Evolutionary conservation across 1,140 invertebrate genomes (phyloP).

Genomic region (Drosophila albomicans): DNA sequence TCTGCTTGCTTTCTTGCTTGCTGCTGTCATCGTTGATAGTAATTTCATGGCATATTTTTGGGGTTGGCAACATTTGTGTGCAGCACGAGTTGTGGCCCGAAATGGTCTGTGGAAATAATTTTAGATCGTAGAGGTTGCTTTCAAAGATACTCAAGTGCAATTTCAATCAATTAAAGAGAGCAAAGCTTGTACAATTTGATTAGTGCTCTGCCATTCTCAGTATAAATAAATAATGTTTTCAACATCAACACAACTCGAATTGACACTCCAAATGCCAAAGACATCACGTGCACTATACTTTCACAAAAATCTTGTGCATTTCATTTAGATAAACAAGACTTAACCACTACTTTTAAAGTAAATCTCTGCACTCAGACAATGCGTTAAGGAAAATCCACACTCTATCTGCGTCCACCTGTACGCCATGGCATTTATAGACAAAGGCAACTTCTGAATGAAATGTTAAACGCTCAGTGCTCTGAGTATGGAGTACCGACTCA

Average conservation of each 20-base stretch:
- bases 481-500: slow-evolving; percentile 36
- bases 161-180: background rate
- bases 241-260: background rate
- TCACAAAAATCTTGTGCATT: background rate
- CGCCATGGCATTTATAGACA: slow-evolving; percentile 1
- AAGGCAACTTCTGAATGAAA: slow-evolving; percentile 36
- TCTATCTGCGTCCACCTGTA: background rate
- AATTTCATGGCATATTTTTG: slow-evolving; percentile 56
- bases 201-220: background rate
- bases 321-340: background rate
- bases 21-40: slow-evolving; percentile 63
- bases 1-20: background rate
- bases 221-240: background rate
- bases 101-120: slow-evolving; percentile 27
- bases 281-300: background rate
- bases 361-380: slow-evolving; percentile 7
- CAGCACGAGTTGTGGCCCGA: slow-evolving; percentile 25
- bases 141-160: slow-evolving; percentile 2
- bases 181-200: background rate
- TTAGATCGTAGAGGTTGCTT: background rate
- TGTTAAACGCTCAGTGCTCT: slow-evolving; percentile 47
- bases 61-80: slow-evolving; percentile 18
- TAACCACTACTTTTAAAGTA: too few relatives aligned
- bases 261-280: background rate
- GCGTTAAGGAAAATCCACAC: background rate